Conservation (phyloP, 1,140 invertebrate species). For the Venturia canescens region DNA sequence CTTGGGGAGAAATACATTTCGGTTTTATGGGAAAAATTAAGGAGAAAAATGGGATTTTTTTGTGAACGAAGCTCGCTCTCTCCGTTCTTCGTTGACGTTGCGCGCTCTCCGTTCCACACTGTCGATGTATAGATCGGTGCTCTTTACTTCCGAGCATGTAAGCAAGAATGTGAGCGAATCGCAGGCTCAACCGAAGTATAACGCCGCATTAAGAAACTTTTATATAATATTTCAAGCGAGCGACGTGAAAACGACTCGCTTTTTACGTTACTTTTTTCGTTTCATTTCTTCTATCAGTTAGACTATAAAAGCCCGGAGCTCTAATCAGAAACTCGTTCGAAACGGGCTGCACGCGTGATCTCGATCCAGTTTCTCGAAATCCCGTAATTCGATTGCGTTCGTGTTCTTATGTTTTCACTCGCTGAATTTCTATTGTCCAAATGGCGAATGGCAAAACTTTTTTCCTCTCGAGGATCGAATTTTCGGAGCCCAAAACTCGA, state of each 20-base stretch:
- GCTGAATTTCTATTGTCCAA: not conserved
- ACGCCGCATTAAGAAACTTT: conserved; percentile 62
- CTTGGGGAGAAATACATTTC: no score
- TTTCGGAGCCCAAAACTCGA: no score
- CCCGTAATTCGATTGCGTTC: conserved; percentile 37
- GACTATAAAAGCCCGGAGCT: conserved; percentile 23
- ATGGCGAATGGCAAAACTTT: not conserved
- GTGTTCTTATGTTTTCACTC: conserved; percentile 47
- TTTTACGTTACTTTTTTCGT: conserved; percentile 26
- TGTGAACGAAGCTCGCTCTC: conserved; percentile 20
- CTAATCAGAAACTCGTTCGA: conserved; percentile 60
- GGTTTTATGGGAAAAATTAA: conserved; percentile 19
- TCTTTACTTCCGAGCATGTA: conserved; percentile 63
- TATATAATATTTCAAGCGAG: conserved; percentile 62
- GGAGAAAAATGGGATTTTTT: not conserved
- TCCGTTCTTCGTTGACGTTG: not conserved
- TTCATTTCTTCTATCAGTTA: conserved; percentile 38
- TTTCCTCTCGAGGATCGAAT: not conserved
- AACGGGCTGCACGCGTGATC: conserved; percentile 53
- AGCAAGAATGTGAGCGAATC: conserved; percentile 60
- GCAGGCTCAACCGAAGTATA: not conserved
- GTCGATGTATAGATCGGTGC: conserved; percentile 41
- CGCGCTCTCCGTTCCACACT: conserved; percentile 3
- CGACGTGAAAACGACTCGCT: conserved; percentile 62
- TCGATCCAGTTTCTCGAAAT: not conserved